Evolutionary conservation across 2,113 vertebrate genomes (phyloP), one percentile per base, ranked within the genome.

Genomic region (Mastomys coucha): DNA sequence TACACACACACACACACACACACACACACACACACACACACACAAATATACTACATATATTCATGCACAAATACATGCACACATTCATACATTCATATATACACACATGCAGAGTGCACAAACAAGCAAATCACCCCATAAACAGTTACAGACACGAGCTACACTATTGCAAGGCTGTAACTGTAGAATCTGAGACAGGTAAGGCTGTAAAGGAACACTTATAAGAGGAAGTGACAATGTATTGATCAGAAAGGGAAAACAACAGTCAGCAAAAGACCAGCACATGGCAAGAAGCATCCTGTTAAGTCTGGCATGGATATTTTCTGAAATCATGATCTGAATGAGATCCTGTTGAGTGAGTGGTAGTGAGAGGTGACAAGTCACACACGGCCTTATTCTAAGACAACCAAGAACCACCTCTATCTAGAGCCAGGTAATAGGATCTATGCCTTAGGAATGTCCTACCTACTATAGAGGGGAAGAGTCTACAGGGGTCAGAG

Each of bases 21-120:
- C 4, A 22, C 19, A 73, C 7, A 72, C 7, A n/a, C 1, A 70
- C 10, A 12, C 2, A 26, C 8, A 39, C 0, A 36, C 13, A 16
- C 36, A 77, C 6, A 24, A 3, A 28, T 45, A 45, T 45, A 45
- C 45, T 45, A 45, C 45, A 45, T 45, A 45, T 5, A 45, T 45
- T 45, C 45, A 33, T 49, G 24, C 69, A 26, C 0, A 69, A 7
- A 63, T 8, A 22, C 36, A 51, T 65, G 17, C 2, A 63, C 4
- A 69, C 12, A n/a, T 3, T 60, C 14, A 24, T 5, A 28, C 75
- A 36, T 51, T 39, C 84, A 28, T 2, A 77, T 36, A 69, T 16
- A 13, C 12, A 67, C 16, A 13, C 65, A 69, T 33, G 28, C 12
- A 67, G 1, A 3, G 0, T 73, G 70, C n/a, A 26, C 7, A 80